Percentiles rank a stretch among this genome's conserved stretches.
Evolutionary conservation across 2,797 vertebrate genomes (phyloP).

Genomic region (Poecile montanus): DNA sequence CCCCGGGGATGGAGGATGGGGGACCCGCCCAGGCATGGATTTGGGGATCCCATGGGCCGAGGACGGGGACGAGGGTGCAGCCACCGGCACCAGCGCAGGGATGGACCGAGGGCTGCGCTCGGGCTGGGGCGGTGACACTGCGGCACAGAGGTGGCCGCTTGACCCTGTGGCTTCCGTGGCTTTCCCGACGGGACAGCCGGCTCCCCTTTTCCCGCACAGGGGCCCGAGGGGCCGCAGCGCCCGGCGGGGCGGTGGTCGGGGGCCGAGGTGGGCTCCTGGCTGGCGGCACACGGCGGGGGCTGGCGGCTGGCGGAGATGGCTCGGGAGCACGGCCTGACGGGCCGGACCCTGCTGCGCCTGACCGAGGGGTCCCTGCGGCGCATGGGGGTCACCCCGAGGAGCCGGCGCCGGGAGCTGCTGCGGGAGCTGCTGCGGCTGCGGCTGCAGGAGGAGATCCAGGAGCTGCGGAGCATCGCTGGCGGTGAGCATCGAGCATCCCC

Average conservation of each 20-base stretch:
- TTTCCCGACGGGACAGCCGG: background rate
- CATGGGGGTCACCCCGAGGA: background rate
- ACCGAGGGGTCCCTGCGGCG: background rate
- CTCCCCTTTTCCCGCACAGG: background rate
- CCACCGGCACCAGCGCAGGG: fast-evolving
- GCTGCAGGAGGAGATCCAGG: background rate
- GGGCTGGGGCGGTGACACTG: fast-evolving
- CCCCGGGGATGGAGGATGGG: background rate
- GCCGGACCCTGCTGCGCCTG: background rate
- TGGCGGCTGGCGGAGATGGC: background rate
- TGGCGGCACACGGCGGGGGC: background rate
- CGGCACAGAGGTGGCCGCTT: fast-evolving
- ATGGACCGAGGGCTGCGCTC: fast-evolving
- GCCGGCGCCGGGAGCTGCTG: background rate
- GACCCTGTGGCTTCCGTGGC: too few relatives aligned
- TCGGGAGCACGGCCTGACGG: background rate
- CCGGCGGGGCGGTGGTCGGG: background rate
- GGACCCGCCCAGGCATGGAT: too few relatives aligned
- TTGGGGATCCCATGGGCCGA: background rate
- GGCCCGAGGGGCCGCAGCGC: background rate
- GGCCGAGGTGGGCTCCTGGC: background rate
- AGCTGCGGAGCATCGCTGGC: background rate
- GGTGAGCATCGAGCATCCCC: background rate
- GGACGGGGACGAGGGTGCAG: background rate
- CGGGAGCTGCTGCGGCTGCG: background rate